Evolutionary conservation across 2,888 invertebrate genomes (phyloP).

Genomic region (Papilio elwesi): DNA sequence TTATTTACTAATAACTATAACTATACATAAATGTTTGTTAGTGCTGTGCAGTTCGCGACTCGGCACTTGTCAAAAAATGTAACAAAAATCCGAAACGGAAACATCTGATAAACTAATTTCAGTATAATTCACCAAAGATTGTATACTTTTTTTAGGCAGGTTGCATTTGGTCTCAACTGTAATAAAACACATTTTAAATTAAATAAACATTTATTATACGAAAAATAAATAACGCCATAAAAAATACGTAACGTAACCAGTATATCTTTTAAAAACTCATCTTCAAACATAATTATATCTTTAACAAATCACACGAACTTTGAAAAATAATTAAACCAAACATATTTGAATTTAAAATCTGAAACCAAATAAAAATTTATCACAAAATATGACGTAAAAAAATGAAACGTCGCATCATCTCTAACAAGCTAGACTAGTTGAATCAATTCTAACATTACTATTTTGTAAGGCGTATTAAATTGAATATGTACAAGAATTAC

Average conservation of each 20-base stretch:
- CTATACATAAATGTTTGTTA: not conserved
- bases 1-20: not conserved
- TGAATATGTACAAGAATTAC: conserved; percentile 1
- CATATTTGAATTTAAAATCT: conserved; percentile 11
- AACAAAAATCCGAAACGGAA: too few species aligned
- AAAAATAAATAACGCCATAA: conserved; percentile 34
- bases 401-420: conserved; percentile 27
- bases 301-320: conserved; percentile 27
- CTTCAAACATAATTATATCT: conserved; percentile 39
- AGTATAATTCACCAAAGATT: too few species aligned
- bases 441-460: not conserved
- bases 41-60: not conserved
- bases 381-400: conserved; percentile 34
- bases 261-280: conserved; percentile 35
- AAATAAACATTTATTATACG: conserved; percentile 37
- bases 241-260: conserved; percentile 33
- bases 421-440: conserved; percentile 58
- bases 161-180: not conserved
- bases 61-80: too few species aligned
- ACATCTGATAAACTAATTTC: too few species aligned
- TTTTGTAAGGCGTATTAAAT: conserved; percentile 23
- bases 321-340: conserved; percentile 16
- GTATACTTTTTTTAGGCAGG: not conserved
- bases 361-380: conserved; percentile 23
- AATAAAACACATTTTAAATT: conserved; percentile 13